Base-by-base conservation (phyloP, 92 coral and sea anemone species). In the Anthopleura xanthogrammica region DNA sequence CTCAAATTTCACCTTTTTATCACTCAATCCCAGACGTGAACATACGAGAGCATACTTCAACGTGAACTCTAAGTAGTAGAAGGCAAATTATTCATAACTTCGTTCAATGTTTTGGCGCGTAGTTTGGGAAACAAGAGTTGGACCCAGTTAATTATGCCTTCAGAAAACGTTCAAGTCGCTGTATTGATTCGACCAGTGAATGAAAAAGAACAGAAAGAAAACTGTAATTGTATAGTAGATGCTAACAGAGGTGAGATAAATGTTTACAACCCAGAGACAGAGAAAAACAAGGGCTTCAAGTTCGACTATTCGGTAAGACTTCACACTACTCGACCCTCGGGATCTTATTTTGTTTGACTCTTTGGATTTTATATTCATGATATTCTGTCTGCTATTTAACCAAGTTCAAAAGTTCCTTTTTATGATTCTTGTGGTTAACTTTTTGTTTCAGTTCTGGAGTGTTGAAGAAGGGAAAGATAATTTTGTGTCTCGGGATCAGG, bases 261-360 rank as follows among this genome's bases (percentile, higher is more conserved):
- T 73, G 99, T 94, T 46, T 74, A 74, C 29, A 97, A 97, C 85
- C 90, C 93, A 0, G 98, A 97, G 72, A 85, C 87, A 41, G 89
- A 89, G 68, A 88, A 90, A 84, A 88, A 86, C 41, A 97, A 97
- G 83, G 79, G 87, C 52, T 97, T 97, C 86, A 92, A 86, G 75
- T 92, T 97, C 74, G 99, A 97, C 86, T 83, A 85, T 84, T 87
- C 93, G 90, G 99, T 97, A 88, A 80, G 97, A 86, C 40, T 39
- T 72, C 23, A 46, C 54, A n/a, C 60, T 24, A 46, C 6, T 83
- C 70, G 70, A 4, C 41, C 40, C 46, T 68, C 74, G 74, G 14
- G 42, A 68, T 29, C 0, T 68, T 68, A 68, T 36, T 36, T 68
- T 68, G 50, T 68, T 68, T 62, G 70, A 20, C 70, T 10, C 12